phyloP scores from a whole-genome alignment of 2,888 invertebrate genomes.

The Herminia tarsipennalis region DNA sequence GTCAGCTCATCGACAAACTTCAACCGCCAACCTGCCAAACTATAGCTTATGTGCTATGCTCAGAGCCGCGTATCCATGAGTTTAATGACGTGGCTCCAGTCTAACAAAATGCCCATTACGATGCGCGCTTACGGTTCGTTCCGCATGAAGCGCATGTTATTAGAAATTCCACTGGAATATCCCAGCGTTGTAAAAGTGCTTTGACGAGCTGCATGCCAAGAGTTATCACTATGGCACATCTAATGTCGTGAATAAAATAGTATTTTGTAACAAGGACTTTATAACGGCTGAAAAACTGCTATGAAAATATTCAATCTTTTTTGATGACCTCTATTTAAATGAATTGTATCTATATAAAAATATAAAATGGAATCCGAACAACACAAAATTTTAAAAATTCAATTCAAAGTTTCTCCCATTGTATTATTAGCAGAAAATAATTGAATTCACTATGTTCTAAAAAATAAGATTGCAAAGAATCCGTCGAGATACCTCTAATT shows the following conservation, averaged over 20 bases:
- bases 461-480: neutral
- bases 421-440: neutral
- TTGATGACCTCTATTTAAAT: too few species aligned
- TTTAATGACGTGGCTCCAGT: constrained; percentile 61
- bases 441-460: neutral
- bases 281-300: too few species aligned
- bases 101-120: constrained; percentile 37
- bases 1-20: constrained; percentile 71
- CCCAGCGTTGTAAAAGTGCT: constrained; percentile 19
- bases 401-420: too few species aligned
- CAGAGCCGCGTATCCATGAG: constrained; percentile 48
- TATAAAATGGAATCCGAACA: too few species aligned
- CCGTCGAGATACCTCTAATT: constrained; percentile 22
- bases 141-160: constrained; percentile 27
- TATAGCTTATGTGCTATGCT: constrained; percentile 50
- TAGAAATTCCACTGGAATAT: constrained; percentile 39
- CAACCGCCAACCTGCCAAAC: constrained; percentile 69
- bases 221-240: too few species aligned
- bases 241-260: too few species aligned
- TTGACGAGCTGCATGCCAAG: neutral
- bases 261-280: too few species aligned
- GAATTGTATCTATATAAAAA: too few species aligned
- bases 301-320: too few species aligned
- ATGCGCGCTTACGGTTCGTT: constrained; percentile 22
- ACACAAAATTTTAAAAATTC: too few species aligned